Base-by-base conservation (phyloP, 2,113 vertebrate genomes). In the Macquaria ambigua region DNA sequence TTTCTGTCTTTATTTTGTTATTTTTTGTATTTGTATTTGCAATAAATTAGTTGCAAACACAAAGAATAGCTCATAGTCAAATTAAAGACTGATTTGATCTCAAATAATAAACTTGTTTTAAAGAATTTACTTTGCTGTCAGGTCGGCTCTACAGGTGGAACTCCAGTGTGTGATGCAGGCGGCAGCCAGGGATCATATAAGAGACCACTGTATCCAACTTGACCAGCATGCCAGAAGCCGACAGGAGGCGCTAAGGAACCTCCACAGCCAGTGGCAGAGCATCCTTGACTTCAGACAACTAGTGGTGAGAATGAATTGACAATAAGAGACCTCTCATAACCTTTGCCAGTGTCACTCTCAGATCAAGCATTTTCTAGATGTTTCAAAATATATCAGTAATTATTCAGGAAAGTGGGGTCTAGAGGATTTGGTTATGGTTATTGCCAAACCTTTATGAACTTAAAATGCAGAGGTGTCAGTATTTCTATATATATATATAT, bases 201-300 rank as follows among this genome's bases (percentile, higher is more conserved):
- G 81, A 89, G 83, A 93, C 4, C 84, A 91, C 73, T 95, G 95
- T 55, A 86, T 88, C 46, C 89, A 92, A 31, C 91, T 97, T 9
- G 90, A 95, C 77, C 92, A 94, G 41, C 86, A 90, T 3, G 91
- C 93, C 7, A 90, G 82, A 39, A 90, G 83, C 56, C 86, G 75
- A 21, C 96, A 96, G 55, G 92, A 96, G 18, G 94, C 93, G 0
- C 90, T 97, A 2, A 91, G 88, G 23, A 92, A 82, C n/a, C 94
- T 98, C 4, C 95, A 90, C 53, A 90, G 90, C 62, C 96, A 97
- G 85, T 96, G 96, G 92, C 95, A 96, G 71, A 94, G 92, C 69
- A 96, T 98, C 78, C 83, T 96, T 88, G 94, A 96, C 77, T 96
- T 96, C 78, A 93, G 96, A 81, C 88, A 91, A 10, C 92, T 95